These are phyloP conservation scores for Gorilla gorilla DNA, from an alignment of 2,113 vertebrate genomes.

Conservation along the genomic window DNA sequence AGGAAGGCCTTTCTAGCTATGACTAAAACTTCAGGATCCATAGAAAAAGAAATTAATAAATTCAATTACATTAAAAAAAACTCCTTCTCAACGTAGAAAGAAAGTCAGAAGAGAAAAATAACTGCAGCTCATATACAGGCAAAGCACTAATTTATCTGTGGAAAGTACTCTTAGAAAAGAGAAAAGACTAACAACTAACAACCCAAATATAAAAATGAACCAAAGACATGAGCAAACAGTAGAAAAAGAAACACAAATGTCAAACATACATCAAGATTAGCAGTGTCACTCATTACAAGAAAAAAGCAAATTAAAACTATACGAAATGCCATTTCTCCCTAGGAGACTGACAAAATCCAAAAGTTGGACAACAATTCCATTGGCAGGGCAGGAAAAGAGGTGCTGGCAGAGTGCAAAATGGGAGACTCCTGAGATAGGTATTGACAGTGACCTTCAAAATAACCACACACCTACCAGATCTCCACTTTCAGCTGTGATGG, in stretches of 20 bases:
- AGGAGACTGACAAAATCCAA: neutral
- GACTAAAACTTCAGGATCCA: slow-evolving; percentile 42
- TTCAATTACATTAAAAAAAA: neutral
- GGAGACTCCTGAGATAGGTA: neutral
- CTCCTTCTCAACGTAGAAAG: neutral
- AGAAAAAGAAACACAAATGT: slow-evolving; percentile 15
- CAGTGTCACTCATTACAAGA: neutral
- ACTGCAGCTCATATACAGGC: neutral
- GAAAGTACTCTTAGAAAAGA: slow-evolving; percentile 24
- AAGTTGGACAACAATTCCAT: neutral
- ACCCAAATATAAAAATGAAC: slow-evolving; percentile 40
- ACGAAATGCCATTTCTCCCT: neutral
- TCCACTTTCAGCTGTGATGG: neutral
- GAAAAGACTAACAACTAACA: slow-evolving; percentile 3
- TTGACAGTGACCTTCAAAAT: neutral
- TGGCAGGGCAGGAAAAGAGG: neutral
- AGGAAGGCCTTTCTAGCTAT: neutral
- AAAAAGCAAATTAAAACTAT: slow-evolving; percentile 6
- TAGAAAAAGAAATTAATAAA: slow-evolving; percentile 34
- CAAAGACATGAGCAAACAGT: slow-evolving; percentile 30
- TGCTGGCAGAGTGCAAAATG: neutral
- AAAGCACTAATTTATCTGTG: slow-evolving; percentile 42
- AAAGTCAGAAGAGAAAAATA: slow-evolving; percentile 11
- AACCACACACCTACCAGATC: neutral
- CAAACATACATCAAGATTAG: slow-evolving; percentile 32